These are phyloP conservation scores for Petromus typicus DNA, from an alignment of 2,113 vertebrate species.

Conservation along the genomic window DNA sequence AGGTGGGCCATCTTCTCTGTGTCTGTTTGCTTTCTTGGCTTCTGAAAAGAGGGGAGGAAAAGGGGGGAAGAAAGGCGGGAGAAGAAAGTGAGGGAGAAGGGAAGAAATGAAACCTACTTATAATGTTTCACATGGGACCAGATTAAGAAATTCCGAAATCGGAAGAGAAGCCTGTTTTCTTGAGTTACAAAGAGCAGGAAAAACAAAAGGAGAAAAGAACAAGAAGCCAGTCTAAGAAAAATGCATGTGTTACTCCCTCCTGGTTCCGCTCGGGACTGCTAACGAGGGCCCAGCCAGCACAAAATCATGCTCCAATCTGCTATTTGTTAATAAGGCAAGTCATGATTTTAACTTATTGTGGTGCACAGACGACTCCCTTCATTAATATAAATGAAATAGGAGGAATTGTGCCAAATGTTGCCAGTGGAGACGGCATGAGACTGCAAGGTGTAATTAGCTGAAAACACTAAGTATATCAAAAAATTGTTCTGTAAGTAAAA, in stretches of 20 bases:
- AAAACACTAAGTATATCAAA: constrained; percentile 84
- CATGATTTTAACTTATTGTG: constrained; percentile 85
- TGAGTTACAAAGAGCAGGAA: constrained; percentile 78
- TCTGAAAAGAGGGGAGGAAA: neutral
- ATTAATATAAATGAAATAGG: constrained; percentile 86
- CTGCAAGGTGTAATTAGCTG: constrained; percentile 83
- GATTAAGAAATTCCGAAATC: constrained; percentile 71
- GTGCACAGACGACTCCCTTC: constrained; percentile 83
- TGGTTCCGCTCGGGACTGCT: constrained; percentile 77
- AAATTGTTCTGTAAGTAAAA: constrained; percentile 76
- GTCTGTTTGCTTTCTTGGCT: neutral
- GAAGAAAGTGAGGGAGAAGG: too few relatives aligned
- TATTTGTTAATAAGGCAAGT: constrained; percentile 86
- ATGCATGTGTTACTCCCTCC: constrained; percentile 80
- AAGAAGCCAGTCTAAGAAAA: constrained; percentile 82
- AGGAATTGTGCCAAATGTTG: constrained; percentile 83
- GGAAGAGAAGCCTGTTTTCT: neutral
- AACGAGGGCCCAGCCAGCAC: constrained; percentile 83
- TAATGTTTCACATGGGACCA: constrained; percentile 70
- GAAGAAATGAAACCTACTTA: neutral
- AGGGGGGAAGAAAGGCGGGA: neutral
- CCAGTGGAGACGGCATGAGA: constrained; percentile 82
- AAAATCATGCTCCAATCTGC: constrained; percentile 81
- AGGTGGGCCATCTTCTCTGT: fast-evolving
- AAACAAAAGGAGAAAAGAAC: constrained; percentile 80